phyloP scores from a whole-genome alignment of 2,797 vertebrate species.

The Anisognathus igniventris region DNA sequence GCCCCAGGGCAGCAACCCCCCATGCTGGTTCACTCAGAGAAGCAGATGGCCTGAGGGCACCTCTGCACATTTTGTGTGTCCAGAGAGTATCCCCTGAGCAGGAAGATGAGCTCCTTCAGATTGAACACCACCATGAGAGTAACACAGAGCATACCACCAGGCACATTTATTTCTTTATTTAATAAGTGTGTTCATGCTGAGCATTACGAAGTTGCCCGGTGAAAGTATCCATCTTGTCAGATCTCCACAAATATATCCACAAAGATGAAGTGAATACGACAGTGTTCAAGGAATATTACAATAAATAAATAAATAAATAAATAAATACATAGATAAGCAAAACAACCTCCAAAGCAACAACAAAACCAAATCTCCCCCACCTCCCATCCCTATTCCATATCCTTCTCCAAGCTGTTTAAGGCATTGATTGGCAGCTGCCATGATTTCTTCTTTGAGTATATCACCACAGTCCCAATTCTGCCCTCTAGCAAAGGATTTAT shows the following conservation, averaged over 20 bases:
- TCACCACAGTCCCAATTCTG: neutral
- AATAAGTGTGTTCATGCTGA: neutral
- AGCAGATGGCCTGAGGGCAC: neutral
- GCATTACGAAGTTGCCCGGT: neutral
- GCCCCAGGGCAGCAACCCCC: neutral
- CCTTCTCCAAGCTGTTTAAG: neutral
- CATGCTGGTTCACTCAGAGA: rapidly evolving
- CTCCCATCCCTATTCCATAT: rapidly evolving
- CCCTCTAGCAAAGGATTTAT: neutral
- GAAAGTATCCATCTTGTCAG: neutral
- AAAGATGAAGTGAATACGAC: neutral
- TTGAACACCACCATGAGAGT: neutral
- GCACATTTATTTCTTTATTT: neutral
- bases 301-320: neutral
- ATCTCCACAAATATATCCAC: neutral
- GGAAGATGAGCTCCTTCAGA: neutral
- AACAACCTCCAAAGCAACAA: neutral
- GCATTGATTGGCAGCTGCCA: neutral
- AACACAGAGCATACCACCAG: neutral
- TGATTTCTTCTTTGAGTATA: neutral
- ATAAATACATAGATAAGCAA: neutral
- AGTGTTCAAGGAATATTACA: neutral
- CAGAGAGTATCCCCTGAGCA: neutral
- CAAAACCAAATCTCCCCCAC: neutral
- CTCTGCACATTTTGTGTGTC: neutral